Percentiles rank a stretch among this genome's conserved stretches.
Conservation (phyloP, 2,797 vertebrate species). For the Falco columbarius region DNA sequence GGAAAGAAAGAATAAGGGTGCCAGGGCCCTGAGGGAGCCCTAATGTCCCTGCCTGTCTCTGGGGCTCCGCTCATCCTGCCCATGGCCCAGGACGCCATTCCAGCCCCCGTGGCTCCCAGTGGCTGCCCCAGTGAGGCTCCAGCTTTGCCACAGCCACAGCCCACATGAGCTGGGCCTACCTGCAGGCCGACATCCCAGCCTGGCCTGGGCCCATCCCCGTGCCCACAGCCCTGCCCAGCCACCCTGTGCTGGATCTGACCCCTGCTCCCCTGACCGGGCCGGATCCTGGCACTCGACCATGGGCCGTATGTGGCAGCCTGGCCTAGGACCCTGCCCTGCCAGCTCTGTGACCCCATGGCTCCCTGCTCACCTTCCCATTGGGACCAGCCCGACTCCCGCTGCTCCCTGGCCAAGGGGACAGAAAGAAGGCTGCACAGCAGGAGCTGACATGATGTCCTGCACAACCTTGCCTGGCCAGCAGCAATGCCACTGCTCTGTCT, state of each 20-base stretch:
- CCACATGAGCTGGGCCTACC: background rate
- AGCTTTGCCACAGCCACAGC: background rate
- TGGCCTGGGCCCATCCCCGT: no score
- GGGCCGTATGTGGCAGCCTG: no score
- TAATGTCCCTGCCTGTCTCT: background rate
- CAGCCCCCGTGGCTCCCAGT: accelerated
- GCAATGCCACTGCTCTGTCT: background rate
- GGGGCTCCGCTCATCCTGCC: no score
- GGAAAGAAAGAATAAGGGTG: background rate
- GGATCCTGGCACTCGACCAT: background rate
- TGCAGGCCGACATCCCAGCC: background rate
- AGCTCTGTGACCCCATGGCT: no score
- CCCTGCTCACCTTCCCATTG: background rate
- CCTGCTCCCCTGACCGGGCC: accelerated
- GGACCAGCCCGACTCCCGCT: accelerated
- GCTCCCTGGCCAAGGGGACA: background rate
- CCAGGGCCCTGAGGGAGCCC: background rate
- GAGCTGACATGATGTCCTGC: background rate
- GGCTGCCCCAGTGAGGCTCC: background rate
- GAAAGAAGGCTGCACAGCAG: background rate
- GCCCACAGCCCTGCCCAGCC: background rate
- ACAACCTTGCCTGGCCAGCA: background rate
- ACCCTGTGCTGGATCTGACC: background rate
- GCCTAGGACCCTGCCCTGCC: no score
- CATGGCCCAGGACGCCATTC: background rate